Evolutionary conservation across 2,797 vertebrate genomes (phyloP).

Genomic region (Mus minutoides): DNA sequence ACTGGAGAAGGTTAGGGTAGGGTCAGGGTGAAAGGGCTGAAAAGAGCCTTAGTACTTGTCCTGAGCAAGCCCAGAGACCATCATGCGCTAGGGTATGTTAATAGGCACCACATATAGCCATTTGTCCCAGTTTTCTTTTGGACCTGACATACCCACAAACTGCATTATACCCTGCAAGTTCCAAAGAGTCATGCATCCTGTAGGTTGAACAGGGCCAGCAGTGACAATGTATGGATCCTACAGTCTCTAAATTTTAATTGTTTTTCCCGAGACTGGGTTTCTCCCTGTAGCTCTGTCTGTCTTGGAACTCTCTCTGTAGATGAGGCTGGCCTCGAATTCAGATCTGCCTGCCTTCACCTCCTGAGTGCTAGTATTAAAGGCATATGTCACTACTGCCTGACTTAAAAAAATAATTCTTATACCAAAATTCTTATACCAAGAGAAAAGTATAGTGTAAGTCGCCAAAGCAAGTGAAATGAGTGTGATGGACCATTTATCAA

Average conservation of each 20-base stretch:
- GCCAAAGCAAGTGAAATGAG: constrained; percentile 1
- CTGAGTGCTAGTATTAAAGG: not conserved
- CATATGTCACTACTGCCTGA: not conserved
- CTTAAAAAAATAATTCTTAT: constrained; percentile 15
- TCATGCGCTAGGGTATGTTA: not conserved
- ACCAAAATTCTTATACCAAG: constrained; percentile 43
- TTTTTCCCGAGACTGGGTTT: not conserved
- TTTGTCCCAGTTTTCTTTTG: not conserved
- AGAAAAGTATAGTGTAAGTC: not conserved
- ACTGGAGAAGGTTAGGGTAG: not conserved
- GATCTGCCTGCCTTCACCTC: not conserved
- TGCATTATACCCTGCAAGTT: not conserved
- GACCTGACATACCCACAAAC: not conserved
- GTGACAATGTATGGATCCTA: not conserved
- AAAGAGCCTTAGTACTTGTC: not conserved
- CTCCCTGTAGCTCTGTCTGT: not conserved
- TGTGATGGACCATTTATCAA: not conserved
- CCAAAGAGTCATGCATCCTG: not conserved
- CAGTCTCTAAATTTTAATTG: not conserved
- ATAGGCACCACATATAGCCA: not conserved
- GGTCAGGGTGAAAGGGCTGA: not conserved
- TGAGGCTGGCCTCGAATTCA: not conserved
- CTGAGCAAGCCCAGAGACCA: not conserved
- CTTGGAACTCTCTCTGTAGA: not conserved
- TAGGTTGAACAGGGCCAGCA: not conserved